phyloP scores from a whole-genome alignment of 2,113 vertebrate genomes.

The Laticauda colubrina region DNA sequence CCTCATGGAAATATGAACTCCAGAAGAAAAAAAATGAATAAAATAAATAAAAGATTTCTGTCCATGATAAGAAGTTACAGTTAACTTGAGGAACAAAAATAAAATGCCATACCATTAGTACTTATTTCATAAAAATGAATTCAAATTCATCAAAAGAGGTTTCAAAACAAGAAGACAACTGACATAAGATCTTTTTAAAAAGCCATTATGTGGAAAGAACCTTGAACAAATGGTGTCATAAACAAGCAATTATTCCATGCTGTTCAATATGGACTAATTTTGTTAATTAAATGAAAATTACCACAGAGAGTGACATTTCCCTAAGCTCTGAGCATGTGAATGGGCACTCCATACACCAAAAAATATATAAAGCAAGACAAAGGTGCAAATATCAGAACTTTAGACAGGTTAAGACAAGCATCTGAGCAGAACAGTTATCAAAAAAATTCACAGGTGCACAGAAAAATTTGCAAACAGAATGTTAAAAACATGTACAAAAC shows the following conservation, averaged over 20 bases:
- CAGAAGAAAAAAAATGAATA: neutral
- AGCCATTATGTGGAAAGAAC: accelerated
- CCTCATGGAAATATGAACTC: neutral
- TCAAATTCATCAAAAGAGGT: neutral
- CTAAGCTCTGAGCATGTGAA: neutral
- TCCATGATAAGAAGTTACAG: neutral
- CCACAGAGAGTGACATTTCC: neutral
- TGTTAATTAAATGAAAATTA: neutral
- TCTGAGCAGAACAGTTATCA: conserved; percentile 4
- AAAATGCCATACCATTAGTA: neutral
- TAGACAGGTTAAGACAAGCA: neutral
- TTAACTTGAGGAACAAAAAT: neutral
- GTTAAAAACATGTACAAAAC: conserved; percentile 26
- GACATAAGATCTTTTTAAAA: neutral
- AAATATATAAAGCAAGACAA: conserved; percentile 12
- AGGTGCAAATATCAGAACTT: conserved; percentile 1
- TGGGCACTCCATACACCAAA: neutral
- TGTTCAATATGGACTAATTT: neutral
- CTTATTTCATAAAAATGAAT: neutral
- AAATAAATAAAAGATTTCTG: neutral
- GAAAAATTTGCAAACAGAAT: neutral
- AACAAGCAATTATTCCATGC: neutral
- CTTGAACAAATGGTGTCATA: neutral
- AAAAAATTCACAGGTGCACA: accelerated
- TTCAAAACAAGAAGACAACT: neutral